phyloP scores from a whole-genome alignment of 2,888 invertebrate genomes.

The Camponotus fellah region DNA sequence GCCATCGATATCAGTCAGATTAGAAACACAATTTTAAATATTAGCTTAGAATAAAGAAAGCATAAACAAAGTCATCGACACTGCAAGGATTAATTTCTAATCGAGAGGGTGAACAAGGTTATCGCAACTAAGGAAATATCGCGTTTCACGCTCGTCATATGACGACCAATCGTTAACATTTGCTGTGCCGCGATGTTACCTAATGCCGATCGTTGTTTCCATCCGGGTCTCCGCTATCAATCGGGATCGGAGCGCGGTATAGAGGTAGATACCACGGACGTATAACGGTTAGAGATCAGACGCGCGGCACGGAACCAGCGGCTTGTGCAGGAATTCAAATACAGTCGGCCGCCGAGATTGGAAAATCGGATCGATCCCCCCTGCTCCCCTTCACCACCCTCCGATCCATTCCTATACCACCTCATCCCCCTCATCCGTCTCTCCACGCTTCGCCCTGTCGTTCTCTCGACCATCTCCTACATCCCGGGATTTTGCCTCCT shows the following conservation, averaged over 20 bases:
- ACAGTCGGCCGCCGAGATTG: conserved; percentile 81
- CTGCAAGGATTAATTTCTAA: conserved; percentile 8
- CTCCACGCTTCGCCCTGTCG: conserved; percentile 58
- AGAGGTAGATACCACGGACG: conserved; percentile 52
- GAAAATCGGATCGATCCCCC: conserved; percentile 83
- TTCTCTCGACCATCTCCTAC: conserved; percentile 61
- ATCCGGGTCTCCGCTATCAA: conserved; percentile 47
- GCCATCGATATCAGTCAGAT: neutral
- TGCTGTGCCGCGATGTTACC: conserved; percentile 62
- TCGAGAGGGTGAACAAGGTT: conserved; percentile 6
- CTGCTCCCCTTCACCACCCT: conserved; percentile 60
- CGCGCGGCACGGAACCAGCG: conserved; percentile 48
- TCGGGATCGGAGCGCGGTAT: conserved; percentile 54
- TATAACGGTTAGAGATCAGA: conserved; percentile 58
- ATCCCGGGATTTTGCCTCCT: conserved; percentile 51
- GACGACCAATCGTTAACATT: conserved; percentile 71
- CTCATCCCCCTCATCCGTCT: conserved; percentile 54
- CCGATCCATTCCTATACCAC: conserved; percentile 31
- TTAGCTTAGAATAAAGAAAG: neutral
- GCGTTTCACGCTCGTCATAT: conserved; percentile 57
- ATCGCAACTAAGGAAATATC: conserved; percentile 62
- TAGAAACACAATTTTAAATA: neutral
- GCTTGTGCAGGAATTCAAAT: conserved; percentile 81
- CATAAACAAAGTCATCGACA: neutral
- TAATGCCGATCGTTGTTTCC: conserved; percentile 58